These are phyloP conservation scores for Centropyge bicolor DNA, from an alignment of 2,797 vertebrate species.

Conservation along the genomic window DNA sequence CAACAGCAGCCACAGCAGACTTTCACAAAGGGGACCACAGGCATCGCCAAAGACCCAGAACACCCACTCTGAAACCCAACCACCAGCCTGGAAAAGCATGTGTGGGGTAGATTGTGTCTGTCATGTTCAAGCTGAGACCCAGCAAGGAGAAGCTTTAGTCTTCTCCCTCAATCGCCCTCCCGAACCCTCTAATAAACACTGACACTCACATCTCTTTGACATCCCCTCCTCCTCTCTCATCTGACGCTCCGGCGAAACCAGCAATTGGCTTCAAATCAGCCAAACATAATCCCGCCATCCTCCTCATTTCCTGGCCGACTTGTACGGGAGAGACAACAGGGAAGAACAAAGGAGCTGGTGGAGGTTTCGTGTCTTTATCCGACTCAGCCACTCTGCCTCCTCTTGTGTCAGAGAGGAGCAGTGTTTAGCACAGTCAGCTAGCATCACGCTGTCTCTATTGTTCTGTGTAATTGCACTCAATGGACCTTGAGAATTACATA, in stretches of 20 bases:
- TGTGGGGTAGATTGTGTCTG: slow-evolving; percentile 65
- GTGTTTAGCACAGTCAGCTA: slow-evolving; percentile 79
- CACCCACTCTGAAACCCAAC: slow-evolving; percentile 55
- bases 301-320: slow-evolving; percentile 59
- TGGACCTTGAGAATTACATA: slow-evolving; percentile 75
- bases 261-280: slow-evolving; percentile 85
- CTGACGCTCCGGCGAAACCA: slow-evolving; percentile 69
- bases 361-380: slow-evolving; percentile 60
- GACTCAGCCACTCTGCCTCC: slow-evolving; percentile 55
- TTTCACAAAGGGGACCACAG: slow-evolving; percentile 34
- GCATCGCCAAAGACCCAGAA: slow-evolving; percentile 48
- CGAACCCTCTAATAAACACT: slow-evolving; percentile 82
- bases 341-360: slow-evolving; percentile 62
- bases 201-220: slow-evolving; percentile 74
- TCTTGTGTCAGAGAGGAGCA: slow-evolving; percentile 62
- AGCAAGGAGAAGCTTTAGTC: slow-evolving; percentile 60
- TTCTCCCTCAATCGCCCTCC: slow-evolving; percentile 52
- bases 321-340: slow-evolving; percentile 36
- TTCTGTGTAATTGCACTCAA: slow-evolving; percentile 84
- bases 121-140: slow-evolving; percentile 79
- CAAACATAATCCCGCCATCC: slow-evolving; percentile 81
- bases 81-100: slow-evolving; percentile 39
- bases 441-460: slow-evolving; percentile 75
- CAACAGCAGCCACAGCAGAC: slow-evolving; percentile 46
- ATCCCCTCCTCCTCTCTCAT: slow-evolving; percentile 66